These are phyloP conservation scores for Pocillopora verrucosa DNA, from an alignment of 64 coral and sea anemone genomes.

Conservation along the genomic window DNA sequence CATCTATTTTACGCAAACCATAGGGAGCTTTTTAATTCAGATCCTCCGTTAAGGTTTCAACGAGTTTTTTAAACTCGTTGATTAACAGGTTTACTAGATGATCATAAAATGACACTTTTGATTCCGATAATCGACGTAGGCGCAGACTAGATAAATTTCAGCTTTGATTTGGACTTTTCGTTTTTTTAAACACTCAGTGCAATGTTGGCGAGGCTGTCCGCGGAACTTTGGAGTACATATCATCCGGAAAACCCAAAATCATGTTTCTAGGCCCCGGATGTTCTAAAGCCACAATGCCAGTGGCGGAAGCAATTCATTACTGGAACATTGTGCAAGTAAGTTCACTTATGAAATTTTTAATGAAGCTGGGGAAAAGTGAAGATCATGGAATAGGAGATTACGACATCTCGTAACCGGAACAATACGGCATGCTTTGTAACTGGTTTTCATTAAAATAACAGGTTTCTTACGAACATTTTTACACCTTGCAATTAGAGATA, in stretches of 20 bases:
- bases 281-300: constrained; percentile 71
- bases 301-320: constrained; percentile 65
- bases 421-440: too few species aligned
- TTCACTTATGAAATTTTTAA: neutral
- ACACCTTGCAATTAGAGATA: too few species aligned
- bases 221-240: constrained; percentile 66
- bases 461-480: too few species aligned
- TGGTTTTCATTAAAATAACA: too few species aligned
- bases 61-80: too few species aligned
- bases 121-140: too few species aligned
- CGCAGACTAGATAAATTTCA: neutral
- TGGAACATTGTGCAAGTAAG: constrained; percentile 79
- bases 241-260: constrained; percentile 42
- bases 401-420: too few species aligned
- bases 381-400: too few species aligned
- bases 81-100: too few species aligned
- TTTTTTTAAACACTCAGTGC: constrained; percentile 29
- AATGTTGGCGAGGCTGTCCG: constrained; percentile 68
- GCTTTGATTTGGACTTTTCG: neutral
- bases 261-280: constrained; percentile 81
- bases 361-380: too few species aligned
- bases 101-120: too few species aligned
- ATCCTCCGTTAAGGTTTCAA: neutral
- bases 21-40: neutral
- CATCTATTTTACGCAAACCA: neutral